Conservation (phyloP, 2,797 vertebrate genomes). For the Sciurus carolinensis region DNA sequence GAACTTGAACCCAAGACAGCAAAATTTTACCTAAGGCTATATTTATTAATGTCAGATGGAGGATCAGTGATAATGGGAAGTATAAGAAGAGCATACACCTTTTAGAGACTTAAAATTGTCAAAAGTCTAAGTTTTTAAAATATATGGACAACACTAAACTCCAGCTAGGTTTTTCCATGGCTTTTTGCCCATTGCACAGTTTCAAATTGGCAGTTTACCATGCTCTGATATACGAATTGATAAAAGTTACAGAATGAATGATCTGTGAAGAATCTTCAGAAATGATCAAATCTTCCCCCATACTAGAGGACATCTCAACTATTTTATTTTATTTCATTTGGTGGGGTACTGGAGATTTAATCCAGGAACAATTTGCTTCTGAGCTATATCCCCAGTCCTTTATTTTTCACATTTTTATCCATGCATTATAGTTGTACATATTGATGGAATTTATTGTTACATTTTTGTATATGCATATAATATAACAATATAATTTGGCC, state of each 20-base stretch:
- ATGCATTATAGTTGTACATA: too few relatives aligned
- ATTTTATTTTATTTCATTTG: not conserved
- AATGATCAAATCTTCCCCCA: not conserved
- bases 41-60: not conserved
- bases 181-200: not conserved
- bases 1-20: slow-evolving; percentile 34
- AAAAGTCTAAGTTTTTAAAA: slow-evolving; percentile 8
- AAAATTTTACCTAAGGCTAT: slow-evolving; percentile 34
- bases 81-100: not conserved
- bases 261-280: slow-evolving; percentile 26
- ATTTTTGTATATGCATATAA: too few relatives aligned
- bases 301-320: not conserved
- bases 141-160: not conserved
- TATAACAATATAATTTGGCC: too few relatives aligned
- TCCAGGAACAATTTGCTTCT: too few relatives aligned
- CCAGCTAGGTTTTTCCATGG: not conserved
- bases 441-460: too few relatives aligned
- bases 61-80: not conserved
- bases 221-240: slow-evolving; percentile 19
- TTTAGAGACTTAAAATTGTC: not conserved
- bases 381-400: too few relatives aligned
- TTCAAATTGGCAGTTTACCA: not conserved
- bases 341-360: too few relatives aligned
- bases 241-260: not conserved
- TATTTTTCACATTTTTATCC: too few relatives aligned